Percentiles rank a stretch among this genome's conserved stretches.
phyloP scores from a whole-genome alignment of 2,888 invertebrate genomes.

The Ectropis crepuscularia region DNA sequence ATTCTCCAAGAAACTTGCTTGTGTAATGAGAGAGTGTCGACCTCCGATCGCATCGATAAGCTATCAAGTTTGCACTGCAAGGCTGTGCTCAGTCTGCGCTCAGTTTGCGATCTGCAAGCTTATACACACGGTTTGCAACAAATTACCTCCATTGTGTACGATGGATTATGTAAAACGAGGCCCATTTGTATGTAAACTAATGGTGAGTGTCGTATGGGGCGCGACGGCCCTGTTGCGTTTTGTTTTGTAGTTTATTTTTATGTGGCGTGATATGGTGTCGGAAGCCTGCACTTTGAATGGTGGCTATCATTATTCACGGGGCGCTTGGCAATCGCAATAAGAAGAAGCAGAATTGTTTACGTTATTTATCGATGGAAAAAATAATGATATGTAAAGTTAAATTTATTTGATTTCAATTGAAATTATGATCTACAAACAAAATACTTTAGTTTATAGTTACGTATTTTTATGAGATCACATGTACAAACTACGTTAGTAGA shows the following conservation, averaged over 20 bases:
- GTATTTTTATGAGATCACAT: not conserved
- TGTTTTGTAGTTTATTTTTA: conserved; percentile 36
- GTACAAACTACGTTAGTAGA: conserved; percentile 1
- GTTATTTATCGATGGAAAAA: not conserved
- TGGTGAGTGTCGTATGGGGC: conserved; percentile 71
- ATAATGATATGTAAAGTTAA: not conserved
- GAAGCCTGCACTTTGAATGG: conserved; percentile 30
- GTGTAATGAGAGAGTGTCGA: conserved; percentile 14
- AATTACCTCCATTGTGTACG: conserved; percentile 77
- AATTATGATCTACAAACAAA: too few species aligned
- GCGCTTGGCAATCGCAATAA: conserved; percentile 11
- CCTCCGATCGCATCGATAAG: conserved; percentile 48
- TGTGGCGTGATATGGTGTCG: conserved; percentile 32
- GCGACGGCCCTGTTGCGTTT: conserved; percentile 47
- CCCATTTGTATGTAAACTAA: conserved; percentile 84
- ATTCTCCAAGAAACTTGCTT: conserved; percentile 3
- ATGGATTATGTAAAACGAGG: conserved; percentile 83
- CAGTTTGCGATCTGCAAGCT: conserved; percentile 72
- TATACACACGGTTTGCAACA: conserved; percentile 80
- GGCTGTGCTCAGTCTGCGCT: conserved; percentile 50
- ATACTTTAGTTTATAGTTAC: too few species aligned
- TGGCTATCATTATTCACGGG: conserved; percentile 24
- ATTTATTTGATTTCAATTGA: too few species aligned
- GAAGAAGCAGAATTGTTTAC: not conserved
- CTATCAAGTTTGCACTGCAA: conserved; percentile 71